Evolutionary conservation across 2,113 vertebrate genomes (phyloP).

Genomic region (Strix aluco): DNA sequence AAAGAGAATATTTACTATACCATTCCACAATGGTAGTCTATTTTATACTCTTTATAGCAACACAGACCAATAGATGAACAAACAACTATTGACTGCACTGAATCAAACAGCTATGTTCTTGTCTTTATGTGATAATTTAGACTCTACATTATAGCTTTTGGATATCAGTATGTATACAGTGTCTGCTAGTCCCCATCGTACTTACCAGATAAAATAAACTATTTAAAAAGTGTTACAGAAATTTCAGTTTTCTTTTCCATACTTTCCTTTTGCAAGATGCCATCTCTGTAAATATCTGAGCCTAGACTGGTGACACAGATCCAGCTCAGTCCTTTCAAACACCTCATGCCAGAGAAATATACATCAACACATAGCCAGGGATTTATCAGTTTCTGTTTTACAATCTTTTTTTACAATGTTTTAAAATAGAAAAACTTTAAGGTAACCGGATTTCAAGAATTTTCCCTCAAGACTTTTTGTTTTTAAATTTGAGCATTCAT

Average conservation of each 20-base stretch:
- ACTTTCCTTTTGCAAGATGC: not conserved
- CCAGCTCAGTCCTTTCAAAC: not conserved
- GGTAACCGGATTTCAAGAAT: not conserved
- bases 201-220: not conserved
- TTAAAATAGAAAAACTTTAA: not conserved
- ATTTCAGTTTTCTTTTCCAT: not conserved
- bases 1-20: not conserved
- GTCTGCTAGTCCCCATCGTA: not conserved
- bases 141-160: not conserved
- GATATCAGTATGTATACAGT: not conserved
- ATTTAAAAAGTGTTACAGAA: not conserved
- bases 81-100: not conserved
- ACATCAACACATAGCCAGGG: not conserved
- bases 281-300: not conserved
- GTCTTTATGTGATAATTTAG: not conserved
- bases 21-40: not conserved
- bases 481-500: not conserved
- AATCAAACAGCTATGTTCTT: not conserved
- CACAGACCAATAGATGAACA: not conserved
- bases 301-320: not conserved
- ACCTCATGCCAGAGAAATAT: not conserved
- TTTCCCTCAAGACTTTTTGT: not conserved
- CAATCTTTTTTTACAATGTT: not conserved
- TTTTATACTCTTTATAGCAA: not conserved
- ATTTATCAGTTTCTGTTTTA: not conserved